Base-by-base conservation (phyloP, 2,888 invertebrate species). In the Carcina quercana region DNA sequence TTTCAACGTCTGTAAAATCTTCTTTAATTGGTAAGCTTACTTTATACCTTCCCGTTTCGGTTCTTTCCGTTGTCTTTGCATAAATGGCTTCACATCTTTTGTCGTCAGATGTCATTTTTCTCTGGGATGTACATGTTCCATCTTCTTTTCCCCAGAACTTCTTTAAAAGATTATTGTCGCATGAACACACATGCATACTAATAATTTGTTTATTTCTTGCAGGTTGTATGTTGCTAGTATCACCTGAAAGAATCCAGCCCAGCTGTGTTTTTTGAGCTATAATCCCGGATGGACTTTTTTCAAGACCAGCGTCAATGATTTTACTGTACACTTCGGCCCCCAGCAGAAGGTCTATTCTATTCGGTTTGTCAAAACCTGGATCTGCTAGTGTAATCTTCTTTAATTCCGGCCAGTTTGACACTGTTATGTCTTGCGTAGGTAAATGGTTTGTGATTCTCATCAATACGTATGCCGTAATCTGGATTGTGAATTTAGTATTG, bases 241-340 rank as follows among this genome's bases (percentile, higher is more conserved):
- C n/a, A 20, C 46, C 55, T 0, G 47, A 50, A 2, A 53, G 6
- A 12, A 53, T 42, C 52, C 53, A 54, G 0, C 50, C 50, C 2
- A 53, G 33, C 1, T 5, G 30, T 1, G 53, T 49, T 5, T 38
- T 28, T 34, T 55, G 53, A 3, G 47, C 50, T 10, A 42, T 20
- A 2, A 32, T 30, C 1, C 46, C 45, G 5, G 15, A n/a, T 3
- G 37, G 37, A 25, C 33, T 24, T 15, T 35, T 42, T 3, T 28
- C 34, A 3, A 52, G 10, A 0, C 46, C 50, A 14, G 40, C 38
- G 6, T 27, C 6, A 10, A 52, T 30, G 7, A 50, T 34, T 26
- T 36, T 28, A 12, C 43, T 28, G 19, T 47, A 47, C 5, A 48
- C 29, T 5, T 48, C 45, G 6, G 47, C 50, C 13, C 54, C 52